A percentile compares a stretch with the other conserved stretches of the same genome.
Conservation (phyloP, 2,888 invertebrate species). For the Tuta absoluta region DNA sequence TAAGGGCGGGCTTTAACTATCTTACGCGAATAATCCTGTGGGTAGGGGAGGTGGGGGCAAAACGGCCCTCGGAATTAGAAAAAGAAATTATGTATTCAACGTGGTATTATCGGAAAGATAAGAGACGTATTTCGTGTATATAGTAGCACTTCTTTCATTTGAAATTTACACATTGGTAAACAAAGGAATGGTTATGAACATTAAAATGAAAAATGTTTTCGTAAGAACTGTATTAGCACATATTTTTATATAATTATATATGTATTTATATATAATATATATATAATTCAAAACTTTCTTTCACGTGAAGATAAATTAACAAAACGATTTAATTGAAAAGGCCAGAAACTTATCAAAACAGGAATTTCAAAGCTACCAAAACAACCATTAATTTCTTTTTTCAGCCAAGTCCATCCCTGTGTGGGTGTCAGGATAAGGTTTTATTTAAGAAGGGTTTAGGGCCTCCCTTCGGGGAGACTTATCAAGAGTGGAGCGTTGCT, state of each 20-base stretch:
- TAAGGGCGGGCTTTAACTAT: constrained; percentile 77
- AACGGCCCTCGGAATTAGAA: constrained; percentile 11
- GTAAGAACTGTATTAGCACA: too few relatives aligned
- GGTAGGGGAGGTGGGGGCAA: constrained; percentile 40
- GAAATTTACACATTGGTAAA: too few relatives aligned
- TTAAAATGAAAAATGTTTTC: too few relatives aligned
- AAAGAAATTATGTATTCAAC: constrained; percentile 3
- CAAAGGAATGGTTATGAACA: too few relatives aligned
- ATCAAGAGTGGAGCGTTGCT: constrained; percentile 46
- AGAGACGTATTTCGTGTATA: not conserved
- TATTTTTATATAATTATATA: too few relatives aligned
- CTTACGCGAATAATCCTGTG: constrained; percentile 70
- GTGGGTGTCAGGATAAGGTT: constrained; percentile 22
- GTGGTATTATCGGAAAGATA: not conserved
- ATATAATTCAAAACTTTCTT: too few relatives aligned
- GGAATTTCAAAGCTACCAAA: not conserved
- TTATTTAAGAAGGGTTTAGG: constrained; percentile 22
- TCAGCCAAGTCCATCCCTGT: constrained; percentile 5
- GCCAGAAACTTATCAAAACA: constrained; percentile 5
- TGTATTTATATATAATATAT: too few relatives aligned
- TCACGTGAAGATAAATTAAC: not conserved
- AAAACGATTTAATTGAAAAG: constrained; percentile 6
- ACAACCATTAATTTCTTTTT: constrained; percentile 2
- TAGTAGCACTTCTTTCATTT: too few relatives aligned
- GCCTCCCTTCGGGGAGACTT: constrained; percentile 44